A percentile compares a stretch with the other conserved stretches of the same genome.
Evolutionary conservation across 2,113 vertebrate species (phyloP).

Genomic region (Andinoacara biseriatus): DNA sequence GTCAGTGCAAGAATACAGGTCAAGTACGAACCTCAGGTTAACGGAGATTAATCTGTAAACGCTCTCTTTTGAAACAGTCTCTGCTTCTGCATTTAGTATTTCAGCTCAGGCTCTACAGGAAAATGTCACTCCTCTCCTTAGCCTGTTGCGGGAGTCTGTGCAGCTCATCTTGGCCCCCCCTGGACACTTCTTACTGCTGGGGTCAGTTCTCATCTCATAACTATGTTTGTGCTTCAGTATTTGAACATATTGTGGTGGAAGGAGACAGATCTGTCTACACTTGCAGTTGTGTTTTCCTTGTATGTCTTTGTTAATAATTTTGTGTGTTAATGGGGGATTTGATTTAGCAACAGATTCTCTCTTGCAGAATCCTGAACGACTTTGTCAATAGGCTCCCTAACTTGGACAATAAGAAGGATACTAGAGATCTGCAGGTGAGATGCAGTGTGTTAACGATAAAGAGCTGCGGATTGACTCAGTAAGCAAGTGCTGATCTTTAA

Average conservation of each 20-base stretch:
- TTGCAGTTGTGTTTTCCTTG: not conserved
- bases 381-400: conserved; percentile 90
- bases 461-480: not conserved
- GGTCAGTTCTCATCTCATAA: conserved; percentile 78
- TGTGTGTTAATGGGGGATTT: not conserved
- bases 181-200: conserved; percentile 93
- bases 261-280: no score
- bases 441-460: not conserved
- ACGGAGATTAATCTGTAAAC: not conserved
- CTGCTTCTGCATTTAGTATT: conserved; percentile 76
- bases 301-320: not conserved
- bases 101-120: conserved; percentile 86
- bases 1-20: conserved; percentile 67
- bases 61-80: not conserved
- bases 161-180: conserved; percentile 93
- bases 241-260: not conserved
- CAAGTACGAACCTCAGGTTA: not conserved
- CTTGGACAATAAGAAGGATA: conserved; percentile 94
- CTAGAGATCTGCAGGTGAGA: conserved; percentile 91
- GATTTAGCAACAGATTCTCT: conserved; percentile 24
- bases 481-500: not conserved
- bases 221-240: not conserved
- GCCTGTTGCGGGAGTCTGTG: conserved; percentile 90
- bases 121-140: conserved; percentile 85
- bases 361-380: conserved; percentile 90